Conservation (phyloP, 2,888 invertebrate species). For the Lingula anatina region DNA sequence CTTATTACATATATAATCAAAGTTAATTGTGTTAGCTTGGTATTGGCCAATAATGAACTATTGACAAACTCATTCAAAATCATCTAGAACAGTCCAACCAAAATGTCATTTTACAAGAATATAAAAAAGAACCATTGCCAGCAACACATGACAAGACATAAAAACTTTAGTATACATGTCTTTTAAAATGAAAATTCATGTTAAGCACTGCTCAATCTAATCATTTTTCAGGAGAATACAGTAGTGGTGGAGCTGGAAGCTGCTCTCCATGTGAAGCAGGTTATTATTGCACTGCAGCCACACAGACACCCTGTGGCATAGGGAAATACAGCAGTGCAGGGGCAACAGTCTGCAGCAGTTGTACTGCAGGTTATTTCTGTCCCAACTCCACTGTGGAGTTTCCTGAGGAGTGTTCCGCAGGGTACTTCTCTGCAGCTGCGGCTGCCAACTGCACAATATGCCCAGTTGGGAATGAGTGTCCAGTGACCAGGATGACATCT, state of each 20-base stretch:
- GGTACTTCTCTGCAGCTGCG: conserved; percentile 9
- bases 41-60: no score
- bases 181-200: no score
- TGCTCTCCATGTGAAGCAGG: conserved; percentile 42
- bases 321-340: conserved; percentile 27
- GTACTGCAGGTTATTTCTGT: conserved; percentile 22
- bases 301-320: conserved; percentile 23
- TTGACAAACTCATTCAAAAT: no score
- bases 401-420: conserved; percentile 9
- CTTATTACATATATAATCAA: no score
- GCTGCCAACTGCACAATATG: conserved; percentile 7
- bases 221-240: no score
- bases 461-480: conserved; percentile 2
- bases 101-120: no score
- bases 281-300: conserved; percentile 16
- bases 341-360: conserved; percentile 21
- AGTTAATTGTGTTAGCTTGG: no score
- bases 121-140: no score
- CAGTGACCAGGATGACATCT: conserved; percentile 5
- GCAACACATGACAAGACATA: neutral
- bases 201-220: no score
- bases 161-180: no score
- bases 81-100: no score
- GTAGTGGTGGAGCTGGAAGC: no score
- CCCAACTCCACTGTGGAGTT: neutral